Evolutionary conservation across 1,140 invertebrate genomes (phyloP).

Genomic region (Kradibia gibbosae): DNA sequence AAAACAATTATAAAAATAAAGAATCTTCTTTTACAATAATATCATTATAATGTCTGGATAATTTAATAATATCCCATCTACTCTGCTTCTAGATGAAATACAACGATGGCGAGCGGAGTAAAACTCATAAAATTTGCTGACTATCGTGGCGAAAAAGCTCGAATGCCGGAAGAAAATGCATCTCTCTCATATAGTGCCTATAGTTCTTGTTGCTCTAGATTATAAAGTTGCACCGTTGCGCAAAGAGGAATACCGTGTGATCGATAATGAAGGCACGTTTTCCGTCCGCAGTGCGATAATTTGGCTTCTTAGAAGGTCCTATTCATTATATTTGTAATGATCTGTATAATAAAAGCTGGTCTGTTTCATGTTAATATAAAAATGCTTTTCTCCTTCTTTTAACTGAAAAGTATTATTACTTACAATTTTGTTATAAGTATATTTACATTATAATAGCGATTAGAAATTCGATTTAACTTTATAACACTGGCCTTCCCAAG

Average conservation of each 20-base stretch:
- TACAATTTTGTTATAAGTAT: too few species aligned
- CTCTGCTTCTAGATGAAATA: neutral
- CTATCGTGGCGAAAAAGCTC: neutral
- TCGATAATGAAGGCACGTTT: neutral
- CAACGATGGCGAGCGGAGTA: too few species aligned
- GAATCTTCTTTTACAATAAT: neutral
- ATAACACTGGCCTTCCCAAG: too few species aligned
- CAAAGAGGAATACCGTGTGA: neutral
- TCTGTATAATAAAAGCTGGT: neutral
- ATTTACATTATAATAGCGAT: too few species aligned
- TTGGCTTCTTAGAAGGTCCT: neutral
- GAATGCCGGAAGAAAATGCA: neutral
- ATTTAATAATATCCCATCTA: neutral
- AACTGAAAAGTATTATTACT: too few species aligned
- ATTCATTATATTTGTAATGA: neutral
- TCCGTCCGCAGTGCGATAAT: constrained; percentile 23
- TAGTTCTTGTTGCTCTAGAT: constrained; percentile 31
- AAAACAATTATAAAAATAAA: neutral
- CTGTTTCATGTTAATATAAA: too few species aligned
- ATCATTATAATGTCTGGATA: neutral
- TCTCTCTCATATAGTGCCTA: neutral
- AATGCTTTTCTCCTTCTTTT: too few species aligned
- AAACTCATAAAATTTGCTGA: constrained; percentile 23
- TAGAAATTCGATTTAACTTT: too few species aligned
- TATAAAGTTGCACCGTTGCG: constrained; percentile 2